Conservation (phyloP, 92 coral and sea anemone genomes). For the Isaurus tuberculatus region DNA sequence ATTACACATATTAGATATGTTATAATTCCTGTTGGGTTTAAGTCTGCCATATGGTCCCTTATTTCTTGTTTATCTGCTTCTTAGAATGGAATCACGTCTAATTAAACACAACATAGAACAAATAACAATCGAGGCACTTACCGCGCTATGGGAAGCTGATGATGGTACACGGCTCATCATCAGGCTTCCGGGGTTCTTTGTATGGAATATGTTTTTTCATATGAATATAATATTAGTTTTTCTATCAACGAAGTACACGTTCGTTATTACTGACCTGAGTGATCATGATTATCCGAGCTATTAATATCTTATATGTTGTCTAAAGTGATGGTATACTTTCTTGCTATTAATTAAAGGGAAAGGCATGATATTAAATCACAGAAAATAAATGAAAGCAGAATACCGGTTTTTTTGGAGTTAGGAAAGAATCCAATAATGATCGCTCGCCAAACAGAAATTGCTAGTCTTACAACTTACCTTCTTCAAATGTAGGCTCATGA, state of each 20-base stretch:
- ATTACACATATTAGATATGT: background rate
- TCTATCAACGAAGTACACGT: background rate
- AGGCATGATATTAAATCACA: background rate
- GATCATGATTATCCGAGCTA: too few species aligned
- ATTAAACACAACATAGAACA: background rate
- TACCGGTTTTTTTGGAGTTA: too few species aligned
- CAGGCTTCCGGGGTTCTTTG: background rate
- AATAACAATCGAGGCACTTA: background rate
- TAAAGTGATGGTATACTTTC: background rate
- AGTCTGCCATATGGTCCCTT: background rate
- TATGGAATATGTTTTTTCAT: background rate
- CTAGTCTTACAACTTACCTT: background rate
- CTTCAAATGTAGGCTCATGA: conserved; percentile 3
- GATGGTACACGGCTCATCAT: background rate
- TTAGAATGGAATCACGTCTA: background rate
- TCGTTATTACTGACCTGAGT: background rate
- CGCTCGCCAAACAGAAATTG: too few species aligned
- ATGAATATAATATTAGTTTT: background rate
- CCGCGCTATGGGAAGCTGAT: background rate
- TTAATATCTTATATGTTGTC: too few species aligned
- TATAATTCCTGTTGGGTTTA: background rate
- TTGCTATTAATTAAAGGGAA: background rate
- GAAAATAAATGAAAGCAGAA: background rate
- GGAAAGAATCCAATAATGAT: too few species aligned
- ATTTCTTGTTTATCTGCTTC: too few species aligned